Conservation (phyloP, 2,888 invertebrate species). For the Cantharis rufa region DNA sequence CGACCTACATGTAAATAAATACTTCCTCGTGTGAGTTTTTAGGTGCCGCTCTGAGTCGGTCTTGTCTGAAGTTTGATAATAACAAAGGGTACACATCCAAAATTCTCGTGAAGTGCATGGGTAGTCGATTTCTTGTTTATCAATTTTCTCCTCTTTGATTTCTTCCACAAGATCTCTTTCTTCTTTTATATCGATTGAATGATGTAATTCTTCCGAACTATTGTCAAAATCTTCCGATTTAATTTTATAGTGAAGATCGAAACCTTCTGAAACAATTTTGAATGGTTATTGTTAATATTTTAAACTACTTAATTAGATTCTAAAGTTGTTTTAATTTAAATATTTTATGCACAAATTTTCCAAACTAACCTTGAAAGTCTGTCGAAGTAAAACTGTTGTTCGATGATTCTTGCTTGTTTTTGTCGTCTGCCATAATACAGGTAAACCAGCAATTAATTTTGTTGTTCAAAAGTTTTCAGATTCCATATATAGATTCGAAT, state of each 20-base stretch:
- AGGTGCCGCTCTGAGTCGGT: not conserved
- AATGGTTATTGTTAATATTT: not conserved
- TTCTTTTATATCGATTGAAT: not conserved
- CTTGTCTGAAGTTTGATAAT: not conserved
- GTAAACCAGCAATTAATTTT: no score
- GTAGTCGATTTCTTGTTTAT: not conserved
- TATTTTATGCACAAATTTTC: no score
- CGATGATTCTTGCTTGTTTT: no score
- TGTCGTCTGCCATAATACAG: no score
- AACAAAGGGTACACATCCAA: not conserved
- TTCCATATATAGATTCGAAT: no score
- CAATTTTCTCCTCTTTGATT: not conserved
- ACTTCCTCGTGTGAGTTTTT: not conserved
- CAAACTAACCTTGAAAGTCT: no score
- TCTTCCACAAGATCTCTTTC: not conserved
- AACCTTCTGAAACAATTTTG: not conserved
- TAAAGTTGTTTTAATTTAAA: no score
- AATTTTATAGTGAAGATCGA: not conserved
- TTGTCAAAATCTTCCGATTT: not conserved
- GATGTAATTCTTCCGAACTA: not conserved
- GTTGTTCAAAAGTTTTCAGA: no score
- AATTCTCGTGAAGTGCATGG: no score
- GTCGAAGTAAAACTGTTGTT: no score
- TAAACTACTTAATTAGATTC: no score
- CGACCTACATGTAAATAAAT: not conserved